phyloP scores from a whole-genome alignment of 2,888 invertebrate genomes.

The Callimorpha dominula region DNA sequence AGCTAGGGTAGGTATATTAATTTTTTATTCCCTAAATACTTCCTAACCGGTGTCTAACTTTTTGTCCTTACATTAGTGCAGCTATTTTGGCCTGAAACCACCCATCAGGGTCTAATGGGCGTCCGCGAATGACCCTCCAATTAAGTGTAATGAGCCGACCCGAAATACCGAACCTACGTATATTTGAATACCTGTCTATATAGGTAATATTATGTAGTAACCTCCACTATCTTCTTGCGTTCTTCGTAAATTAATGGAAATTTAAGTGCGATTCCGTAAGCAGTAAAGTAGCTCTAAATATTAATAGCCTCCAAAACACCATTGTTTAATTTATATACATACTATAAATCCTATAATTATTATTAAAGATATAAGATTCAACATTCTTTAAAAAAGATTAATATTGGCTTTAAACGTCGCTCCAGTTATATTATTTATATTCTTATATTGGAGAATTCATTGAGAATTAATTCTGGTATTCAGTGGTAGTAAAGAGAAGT shows the following conservation, averaged over 20 bases:
- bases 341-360: background rate
- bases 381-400: background rate
- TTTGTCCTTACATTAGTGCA: constrained; percentile 70
- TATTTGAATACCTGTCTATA: constrained; percentile 63
- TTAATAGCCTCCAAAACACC: background rate
- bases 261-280: constrained; percentile 20
- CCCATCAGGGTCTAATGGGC: constrained; percentile 73
- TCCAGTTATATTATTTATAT: background rate
- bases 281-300: background rate
- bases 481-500: background rate
- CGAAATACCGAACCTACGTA: constrained; percentile 65
- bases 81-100: constrained; percentile 72
- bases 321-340: background rate
- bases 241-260: constrained; percentile 22
- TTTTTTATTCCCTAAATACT: constrained; percentile 58
- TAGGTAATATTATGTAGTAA: constrained; percentile 12
- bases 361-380: background rate
- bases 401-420: background rate
- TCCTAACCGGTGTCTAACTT: constrained; percentile 65
- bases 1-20: constrained; percentile 41
- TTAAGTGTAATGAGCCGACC: constrained; percentile 84
- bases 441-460: background rate
- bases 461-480: background rate
- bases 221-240: constrained; percentile 18
- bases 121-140: constrained; percentile 84